Base-by-base conservation (phyloP, 2,113 vertebrate species). In the Arenaria interpres region DNA sequence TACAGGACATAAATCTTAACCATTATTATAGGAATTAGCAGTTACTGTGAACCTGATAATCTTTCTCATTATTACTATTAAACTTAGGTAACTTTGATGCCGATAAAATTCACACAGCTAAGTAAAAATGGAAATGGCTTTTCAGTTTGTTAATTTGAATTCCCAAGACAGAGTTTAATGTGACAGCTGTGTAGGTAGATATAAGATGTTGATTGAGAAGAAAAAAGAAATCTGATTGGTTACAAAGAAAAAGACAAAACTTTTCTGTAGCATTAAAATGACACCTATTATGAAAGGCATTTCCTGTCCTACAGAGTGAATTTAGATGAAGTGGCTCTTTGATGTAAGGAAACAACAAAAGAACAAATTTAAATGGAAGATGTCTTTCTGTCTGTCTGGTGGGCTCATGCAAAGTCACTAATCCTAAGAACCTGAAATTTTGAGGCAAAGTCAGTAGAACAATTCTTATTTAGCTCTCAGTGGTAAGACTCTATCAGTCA, bases 131-230 rank as follows among this genome's bases (percentile, higher is more conserved):
- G 60, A 94, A 86, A 69, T 72, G 15, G 41, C 53, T 73, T 92
- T 96, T 67, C 21, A 63, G 30, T 78, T 95, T 91, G 37, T 35
- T 93, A 89, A 85, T 92, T 81, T 82, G 69, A 71, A 90, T 83
- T 92, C 67, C 78, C 60, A 79, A 88, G 68, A 24, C 67, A 91
- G 73, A 85, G 35, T 87, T 89, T 88, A 90, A 82, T 68, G 51
- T 87, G 79, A 84, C 37, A 93, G 37, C 50, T 95, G 46, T 2
- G 9, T 84, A 50, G 69, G 85, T 77, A 66, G 67, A 62, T 67
- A 28, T 2, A 2, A 84, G 74, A 64, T 48, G 35, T 7, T 85
- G 66, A 88, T 72, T 85, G 62, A 88, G 67, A 89, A 50, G 32
- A 27, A 68, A 81, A 72, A 89, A 73, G 33, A 59, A 67, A 69